Evolutionary conservation across 2,888 invertebrate genomes (phyloP), one percentile per base, ranked within the genome.

Genomic region (Melanostoma mellinum): DNA sequence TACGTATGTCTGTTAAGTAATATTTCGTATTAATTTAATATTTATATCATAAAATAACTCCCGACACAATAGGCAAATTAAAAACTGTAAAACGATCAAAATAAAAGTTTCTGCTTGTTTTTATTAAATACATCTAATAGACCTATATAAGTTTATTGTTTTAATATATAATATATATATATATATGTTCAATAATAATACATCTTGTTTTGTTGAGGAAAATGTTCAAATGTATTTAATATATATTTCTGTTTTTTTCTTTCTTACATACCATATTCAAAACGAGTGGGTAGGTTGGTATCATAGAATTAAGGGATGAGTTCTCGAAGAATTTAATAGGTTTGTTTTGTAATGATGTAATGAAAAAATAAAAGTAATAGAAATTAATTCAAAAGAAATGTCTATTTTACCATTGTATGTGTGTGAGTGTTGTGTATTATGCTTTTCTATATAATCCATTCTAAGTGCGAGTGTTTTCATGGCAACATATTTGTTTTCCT

Each of bases 11-110:
- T 86, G 67, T 85, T 77, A 85, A 79, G 79, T 78, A 85, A 85
- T 86, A 74, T 85, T 80, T 86, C 81, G 86, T 86, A 86, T 88
- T 86, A 85, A 38, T 74, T 72, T 86, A 86, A 71, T 78, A 85
- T 86, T 86, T 73, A 44, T 55, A 53, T 73, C 42, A 46, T 60
- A 60, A 50, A 67, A 63, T 35, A 76, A 60, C 74, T 79, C 61
- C 65, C 82, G 73, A 65, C 72, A 77, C 36, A 36, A 56, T 79
- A 55, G 10, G 53, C 71, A 78, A 52, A 60, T 60, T 69, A 73
- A 76, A 67, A 46, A 36, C 4, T 33, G n/a, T 42, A 32, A n/a
- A 63, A 38, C 38, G 38, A 30, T 63, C 30, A 30, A 63, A 63
- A 63, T 63, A 50, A 38, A 20, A 20, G 20, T 20, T 20, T 20